These are phyloP conservation scores for Galemys pyrenaicus DNA, from an alignment of 2,113 vertebrate species.

Conservation along the genomic window DNA sequence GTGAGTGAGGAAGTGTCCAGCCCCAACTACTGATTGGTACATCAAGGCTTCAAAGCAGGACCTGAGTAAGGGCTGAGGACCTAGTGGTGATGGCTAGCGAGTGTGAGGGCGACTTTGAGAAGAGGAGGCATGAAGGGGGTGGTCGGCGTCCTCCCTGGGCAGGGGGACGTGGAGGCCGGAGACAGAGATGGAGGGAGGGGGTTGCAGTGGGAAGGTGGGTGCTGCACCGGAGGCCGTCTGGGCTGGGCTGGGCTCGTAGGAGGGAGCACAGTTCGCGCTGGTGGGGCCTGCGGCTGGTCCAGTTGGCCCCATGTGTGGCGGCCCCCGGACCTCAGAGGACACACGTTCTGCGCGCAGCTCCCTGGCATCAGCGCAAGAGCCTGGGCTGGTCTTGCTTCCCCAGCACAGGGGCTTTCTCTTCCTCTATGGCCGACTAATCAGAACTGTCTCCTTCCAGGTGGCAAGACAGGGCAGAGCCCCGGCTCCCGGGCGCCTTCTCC, in stretches of 20 bases:
- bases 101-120: neutral
- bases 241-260: neutral
- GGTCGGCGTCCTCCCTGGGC: neutral
- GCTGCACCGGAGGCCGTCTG: neutral
- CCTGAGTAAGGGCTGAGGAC: neutral
- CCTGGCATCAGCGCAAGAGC: fast-evolving
- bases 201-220: neutral
- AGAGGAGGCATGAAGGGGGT: neutral
- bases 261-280: neutral
- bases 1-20: neutral
- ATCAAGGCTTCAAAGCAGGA: neutral
- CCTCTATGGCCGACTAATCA: neutral
- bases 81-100: neutral
- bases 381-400: fast-evolving
- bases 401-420: neutral
- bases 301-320: neutral
- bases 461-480: constrained; percentile 85
- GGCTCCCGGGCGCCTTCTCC: constrained; percentile 78
- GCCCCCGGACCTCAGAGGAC: neutral
- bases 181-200: neutral
- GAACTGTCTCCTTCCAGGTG: constrained; percentile 74
- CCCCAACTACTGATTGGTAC: neutral
- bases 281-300: neutral
- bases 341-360: fast-evolving
- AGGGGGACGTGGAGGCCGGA: fast-evolving